Percentiles rank a stretch among this genome's conserved stretches.
phyloP scores from a whole-genome alignment of 2,113 vertebrate species.

The Scopus umbretta region DNA sequence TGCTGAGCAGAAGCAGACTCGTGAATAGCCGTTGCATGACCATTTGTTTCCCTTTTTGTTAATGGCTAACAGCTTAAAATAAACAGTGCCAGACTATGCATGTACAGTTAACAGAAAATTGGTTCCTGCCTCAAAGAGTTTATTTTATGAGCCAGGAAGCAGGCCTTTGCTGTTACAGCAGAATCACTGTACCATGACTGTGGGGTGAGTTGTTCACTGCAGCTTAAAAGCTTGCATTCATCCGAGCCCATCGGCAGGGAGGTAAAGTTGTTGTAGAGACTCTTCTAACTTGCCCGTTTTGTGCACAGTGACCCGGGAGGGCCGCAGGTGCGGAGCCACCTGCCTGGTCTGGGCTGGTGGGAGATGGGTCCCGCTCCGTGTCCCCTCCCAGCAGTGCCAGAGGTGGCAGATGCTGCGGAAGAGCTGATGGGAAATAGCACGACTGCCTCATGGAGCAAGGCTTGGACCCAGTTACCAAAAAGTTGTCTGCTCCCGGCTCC shows the following conservation, averaged over 20 bases:
- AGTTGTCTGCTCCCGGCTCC: not conserved
- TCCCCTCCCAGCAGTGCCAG: not conserved
- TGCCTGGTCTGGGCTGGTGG: accelerated
- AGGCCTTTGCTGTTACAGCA: not conserved
- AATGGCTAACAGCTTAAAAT: not conserved
- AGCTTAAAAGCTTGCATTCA: not conserved
- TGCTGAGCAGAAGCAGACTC: not conserved
- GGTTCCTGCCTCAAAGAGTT: not conserved
- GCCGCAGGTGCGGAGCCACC: accelerated
- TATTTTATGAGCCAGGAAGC: not conserved
- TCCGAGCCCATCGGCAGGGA: not conserved
- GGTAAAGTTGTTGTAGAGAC: not conserved
- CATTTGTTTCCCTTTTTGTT: not conserved
- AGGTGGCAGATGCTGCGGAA: not conserved
- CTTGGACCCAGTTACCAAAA: not conserved
- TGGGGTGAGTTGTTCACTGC: not conserved
- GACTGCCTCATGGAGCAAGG: not conserved
- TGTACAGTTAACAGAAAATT: not conserved
- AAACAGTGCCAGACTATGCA: not conserved
- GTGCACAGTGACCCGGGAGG: not conserved
- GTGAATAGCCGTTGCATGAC: not conserved
- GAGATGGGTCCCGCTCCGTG: not conserved
- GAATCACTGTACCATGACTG: accelerated
- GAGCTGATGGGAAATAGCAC: not conserved
- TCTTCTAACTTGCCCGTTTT: accelerated